Evolutionary conservation across 2,888 invertebrate genomes (phyloP).

Genomic region (Pyrocoelia pectoralis): DNA sequence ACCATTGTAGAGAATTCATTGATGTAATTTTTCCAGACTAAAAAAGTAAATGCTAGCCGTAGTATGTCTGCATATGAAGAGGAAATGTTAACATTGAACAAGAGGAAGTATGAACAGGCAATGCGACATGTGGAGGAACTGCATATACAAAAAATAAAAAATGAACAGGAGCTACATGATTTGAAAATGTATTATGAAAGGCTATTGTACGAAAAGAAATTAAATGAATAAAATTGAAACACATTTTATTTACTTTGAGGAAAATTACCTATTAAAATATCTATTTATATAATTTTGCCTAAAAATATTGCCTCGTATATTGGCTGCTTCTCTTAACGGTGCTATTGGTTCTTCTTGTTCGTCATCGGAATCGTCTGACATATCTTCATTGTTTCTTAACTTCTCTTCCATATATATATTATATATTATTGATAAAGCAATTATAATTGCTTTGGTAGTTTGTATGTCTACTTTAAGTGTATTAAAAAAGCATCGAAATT

Average conservation of each 20-base stretch:
- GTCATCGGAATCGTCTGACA: constrained; percentile 1
- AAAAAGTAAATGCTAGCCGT: background rate
- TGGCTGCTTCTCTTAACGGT: background rate
- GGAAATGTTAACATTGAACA: background rate
- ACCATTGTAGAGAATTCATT: too few species aligned
- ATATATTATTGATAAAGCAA: background rate
- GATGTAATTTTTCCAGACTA: too few species aligned
- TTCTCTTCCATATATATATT: background rate
- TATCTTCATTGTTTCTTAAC: background rate
- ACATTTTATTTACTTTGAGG: background rate
- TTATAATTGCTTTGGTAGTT: background rate
- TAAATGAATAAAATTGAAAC: background rate
- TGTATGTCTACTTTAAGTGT: background rate
- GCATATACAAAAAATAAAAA: background rate
- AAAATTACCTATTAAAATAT: too few species aligned
- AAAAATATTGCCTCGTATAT: background rate
- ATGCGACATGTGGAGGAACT: background rate
- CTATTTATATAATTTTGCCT: background rate
- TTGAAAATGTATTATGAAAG: background rate
- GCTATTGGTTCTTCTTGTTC: background rate
- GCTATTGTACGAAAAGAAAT: background rate
- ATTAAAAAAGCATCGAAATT: constrained; percentile 10
- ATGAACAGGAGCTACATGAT: background rate
- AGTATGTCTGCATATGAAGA: background rate
- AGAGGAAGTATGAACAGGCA: background rate